Conservation (phyloP, 2,113 vertebrate genomes). For the Helogale parvula region DNA sequence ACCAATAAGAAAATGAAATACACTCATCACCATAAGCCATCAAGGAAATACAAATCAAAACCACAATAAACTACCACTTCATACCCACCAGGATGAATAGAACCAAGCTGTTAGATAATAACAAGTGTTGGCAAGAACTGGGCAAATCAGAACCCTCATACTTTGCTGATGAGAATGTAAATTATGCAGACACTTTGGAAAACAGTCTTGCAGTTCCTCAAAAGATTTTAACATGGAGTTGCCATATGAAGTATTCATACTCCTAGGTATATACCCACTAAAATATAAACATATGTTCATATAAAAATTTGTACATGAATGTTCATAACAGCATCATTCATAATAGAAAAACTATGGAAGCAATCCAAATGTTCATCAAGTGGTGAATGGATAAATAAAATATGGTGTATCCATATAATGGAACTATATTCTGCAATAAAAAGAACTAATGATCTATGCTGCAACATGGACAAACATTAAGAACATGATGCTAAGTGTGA, state of each 20-base stretch:
- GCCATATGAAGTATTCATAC: background rate
- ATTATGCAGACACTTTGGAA: background rate
- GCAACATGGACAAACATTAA: background rate
- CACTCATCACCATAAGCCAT: background rate
- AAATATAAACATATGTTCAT: background rate
- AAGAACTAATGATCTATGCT: background rate
- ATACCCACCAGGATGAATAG: background rate
- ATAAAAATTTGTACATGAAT: background rate
- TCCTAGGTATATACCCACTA: background rate
- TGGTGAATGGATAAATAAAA: constrained; percentile 41
- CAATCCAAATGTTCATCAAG: background rate
- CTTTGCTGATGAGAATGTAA: background rate
- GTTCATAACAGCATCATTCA: background rate
- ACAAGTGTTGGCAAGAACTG: background rate
- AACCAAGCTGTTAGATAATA: background rate
- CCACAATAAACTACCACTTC: background rate
- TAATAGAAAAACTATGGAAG: background rate
- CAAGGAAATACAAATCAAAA: constrained; percentile 35
- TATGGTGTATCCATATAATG: background rate
- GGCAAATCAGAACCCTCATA: background rate
- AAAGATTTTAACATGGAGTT: background rate
- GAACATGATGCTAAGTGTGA: background rate
- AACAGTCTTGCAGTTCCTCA: background rate
- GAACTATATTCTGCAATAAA: constrained; percentile 5
- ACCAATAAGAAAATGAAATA: constrained; percentile 24